These are phyloP conservation scores for Panthera tigris DNA, from an alignment of 2,113 vertebrate genomes.

Conservation along the genomic window DNA sequence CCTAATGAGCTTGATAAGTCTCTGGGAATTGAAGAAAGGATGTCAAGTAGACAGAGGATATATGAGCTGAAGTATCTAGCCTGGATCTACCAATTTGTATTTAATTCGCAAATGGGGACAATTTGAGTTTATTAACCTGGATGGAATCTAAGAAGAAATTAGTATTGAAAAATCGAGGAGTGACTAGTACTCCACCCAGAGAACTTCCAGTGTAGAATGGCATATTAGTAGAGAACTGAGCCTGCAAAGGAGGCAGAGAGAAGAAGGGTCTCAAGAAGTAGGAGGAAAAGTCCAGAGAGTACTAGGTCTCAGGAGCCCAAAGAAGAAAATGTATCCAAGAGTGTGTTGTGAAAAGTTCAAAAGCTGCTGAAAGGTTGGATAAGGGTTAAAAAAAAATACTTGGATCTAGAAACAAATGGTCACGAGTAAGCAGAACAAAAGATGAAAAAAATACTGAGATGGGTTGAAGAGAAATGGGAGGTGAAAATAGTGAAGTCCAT, in stretches of 20 bases:
- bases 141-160: neutral
- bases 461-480: neutral
- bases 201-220: neutral
- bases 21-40: neutral
- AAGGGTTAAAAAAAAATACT: constrained; percentile 29
- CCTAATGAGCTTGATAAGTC: neutral
- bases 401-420: neutral
- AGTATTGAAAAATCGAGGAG: neutral
- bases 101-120: neutral
- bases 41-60: neutral
- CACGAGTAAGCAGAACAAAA: neutral
- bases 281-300: neutral
- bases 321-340: neutral
- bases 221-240: neutral
- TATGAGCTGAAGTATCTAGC: neutral
- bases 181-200: neutral
- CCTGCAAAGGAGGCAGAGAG: neutral
- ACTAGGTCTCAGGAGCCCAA: neutral
- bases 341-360: neutral
- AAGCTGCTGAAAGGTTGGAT: constrained; percentile 16
- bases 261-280: neutral
- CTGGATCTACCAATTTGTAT: neutral
- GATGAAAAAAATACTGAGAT: neutral
- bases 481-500: neutral
- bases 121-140: neutral